phyloP scores from a whole-genome alignment of 2,113 vertebrate genomes.

The Arvicanthis niloticus region DNA sequence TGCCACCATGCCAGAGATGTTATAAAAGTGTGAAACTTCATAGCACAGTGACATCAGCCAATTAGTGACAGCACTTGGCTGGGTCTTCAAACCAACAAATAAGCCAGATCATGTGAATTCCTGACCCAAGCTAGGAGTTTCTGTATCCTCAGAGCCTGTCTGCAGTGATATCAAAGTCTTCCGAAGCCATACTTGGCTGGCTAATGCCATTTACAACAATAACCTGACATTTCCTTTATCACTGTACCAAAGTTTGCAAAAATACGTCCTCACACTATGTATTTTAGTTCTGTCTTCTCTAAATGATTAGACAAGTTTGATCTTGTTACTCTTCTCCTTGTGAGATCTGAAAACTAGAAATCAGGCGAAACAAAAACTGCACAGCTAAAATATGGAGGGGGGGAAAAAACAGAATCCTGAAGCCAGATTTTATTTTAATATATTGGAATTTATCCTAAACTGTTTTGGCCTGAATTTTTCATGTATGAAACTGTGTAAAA shows the following conservation, averaged over 20 bases:
- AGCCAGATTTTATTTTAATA: slow-evolving; percentile 79
- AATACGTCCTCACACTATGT: slow-evolving; percentile 22
- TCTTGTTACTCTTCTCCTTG: slow-evolving; percentile 59
- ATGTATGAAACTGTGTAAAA: slow-evolving; percentile 20
- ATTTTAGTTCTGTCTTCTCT: slow-evolving; percentile 52
- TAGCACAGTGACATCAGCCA: slow-evolving; percentile 39
- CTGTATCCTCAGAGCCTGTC: background rate
- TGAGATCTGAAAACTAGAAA: slow-evolving; percentile 44
- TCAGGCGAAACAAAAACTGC: slow-evolving; percentile 19
- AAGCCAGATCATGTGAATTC: slow-evolving; percentile 52
- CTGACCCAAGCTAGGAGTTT: slow-evolving; percentile 44
- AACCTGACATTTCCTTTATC: slow-evolving; percentile 56
- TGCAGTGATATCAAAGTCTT: slow-evolving; percentile 15
- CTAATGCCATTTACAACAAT: slow-evolving; percentile 58
- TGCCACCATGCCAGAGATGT: slow-evolving; percentile 59
- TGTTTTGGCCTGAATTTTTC: slow-evolving; percentile 61
- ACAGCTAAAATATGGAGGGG: slow-evolving; percentile 5
- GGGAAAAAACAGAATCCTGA: background rate
- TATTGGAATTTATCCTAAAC: slow-evolving; percentile 65
- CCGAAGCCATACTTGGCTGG: slow-evolving; percentile 6
- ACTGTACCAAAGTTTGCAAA: slow-evolving; percentile 56
- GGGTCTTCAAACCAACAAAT: slow-evolving; percentile 25
- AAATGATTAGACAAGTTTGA: background rate
- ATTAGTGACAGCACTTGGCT: slow-evolving; percentile 70
- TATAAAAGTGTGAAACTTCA: slow-evolving; percentile 65